Base-by-base conservation (phyloP, 2,113 vertebrate species). In the Phylloscopus trochiloides region DNA sequence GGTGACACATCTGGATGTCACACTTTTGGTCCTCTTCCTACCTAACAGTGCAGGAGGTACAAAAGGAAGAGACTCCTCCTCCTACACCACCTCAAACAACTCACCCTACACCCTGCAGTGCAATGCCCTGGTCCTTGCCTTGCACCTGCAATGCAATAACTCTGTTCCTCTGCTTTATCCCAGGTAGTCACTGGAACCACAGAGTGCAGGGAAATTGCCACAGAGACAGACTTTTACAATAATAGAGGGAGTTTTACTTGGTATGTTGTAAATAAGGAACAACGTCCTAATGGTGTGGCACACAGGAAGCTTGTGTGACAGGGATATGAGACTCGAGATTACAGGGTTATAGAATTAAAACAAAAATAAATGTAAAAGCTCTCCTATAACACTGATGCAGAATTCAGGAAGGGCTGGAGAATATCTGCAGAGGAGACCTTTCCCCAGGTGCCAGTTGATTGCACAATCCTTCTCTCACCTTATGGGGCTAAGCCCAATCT, bases 261-360 rank as follows among this genome's bases (percentile, higher is more conserved):
- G 4, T n/a, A 3, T 45, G 7, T 32, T 90, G n/a, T 40, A 79
- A 71, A 68, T 57, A 72, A 72, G 62, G 70, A 78, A 10, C 29
- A 50, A 31, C 0, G 0, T 63, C 34, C 61, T 87, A 42, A 38
- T 0, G 11, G 16, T 38, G 63, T 8, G 40, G 66, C 62, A 36
- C 29, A 36, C 29, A 36, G 71, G 71, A 86, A 45, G 57, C 72
- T 57, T 65, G 29, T 72, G 71, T 92, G 83, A 38, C 58, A 38
- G 14, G n/a, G 45, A 25, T 24, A 42, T 8, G 54, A 86, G 74
- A 48, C 54, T 14, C 1, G 42, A 92, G 79, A 73, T 91, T 57
- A 86, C 17, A 80, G 54, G 19, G 42, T 34, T 83, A 32, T 32
- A 32, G 45, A 79, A 63, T 29, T 8, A 63, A 71, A 85, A 38